Evolutionary conservation across 1,140 invertebrate genomes (phyloP), one percentile per base, ranked within the genome.

Genomic region (Pomacea maculata): DNA sequence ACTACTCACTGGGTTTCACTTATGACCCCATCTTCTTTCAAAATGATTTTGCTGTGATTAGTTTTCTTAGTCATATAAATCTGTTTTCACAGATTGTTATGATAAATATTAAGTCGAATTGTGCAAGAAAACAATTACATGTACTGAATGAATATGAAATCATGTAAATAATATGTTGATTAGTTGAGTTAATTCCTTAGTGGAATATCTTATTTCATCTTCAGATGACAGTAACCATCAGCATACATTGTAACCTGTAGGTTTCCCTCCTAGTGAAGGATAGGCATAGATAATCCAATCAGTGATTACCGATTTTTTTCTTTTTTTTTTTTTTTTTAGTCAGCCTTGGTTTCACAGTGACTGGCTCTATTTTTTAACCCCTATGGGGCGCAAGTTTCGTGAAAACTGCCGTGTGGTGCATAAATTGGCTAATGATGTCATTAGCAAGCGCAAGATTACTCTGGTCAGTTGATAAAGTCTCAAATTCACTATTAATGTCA

Each of bases 341-440:
- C 82, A 81, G 57, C 85, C 85, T 17, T 84, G 83, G 77, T 54
- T 83, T 4, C 82, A 84, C 76, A 73, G 34, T 45, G 84, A 86
- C 61, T 82, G 79, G 21, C 55, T 85, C 17, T 88, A 83, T 67
- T 80, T 85, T 68, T 68, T 84, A 21, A 87, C 84, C 1, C 79
- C 83, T 0, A 72, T 61, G 6, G 86, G 86, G 0, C 78, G 82
- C n/a, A 61, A 83, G 57, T 86, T 86, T 72, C 76, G 68, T 17
- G 84, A 78, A 75, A 52, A 78, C 21, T 85, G 84, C 54, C 54
- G 78, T 6, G 64, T 72, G 63, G 85, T 86, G 14, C 86, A 88
- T 72, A 82, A 79, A 21, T 83, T 86, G 55, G 82, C 84, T 25
- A 78, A 83, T 34, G 82, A 86, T 29, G 78, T 88, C 11, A 87